Percentiles rank a stretch among this genome's conserved stretches.
Conservation (phyloP, 2,113 vertebrate genomes). For the Campylomormyrus numenius region DNA sequence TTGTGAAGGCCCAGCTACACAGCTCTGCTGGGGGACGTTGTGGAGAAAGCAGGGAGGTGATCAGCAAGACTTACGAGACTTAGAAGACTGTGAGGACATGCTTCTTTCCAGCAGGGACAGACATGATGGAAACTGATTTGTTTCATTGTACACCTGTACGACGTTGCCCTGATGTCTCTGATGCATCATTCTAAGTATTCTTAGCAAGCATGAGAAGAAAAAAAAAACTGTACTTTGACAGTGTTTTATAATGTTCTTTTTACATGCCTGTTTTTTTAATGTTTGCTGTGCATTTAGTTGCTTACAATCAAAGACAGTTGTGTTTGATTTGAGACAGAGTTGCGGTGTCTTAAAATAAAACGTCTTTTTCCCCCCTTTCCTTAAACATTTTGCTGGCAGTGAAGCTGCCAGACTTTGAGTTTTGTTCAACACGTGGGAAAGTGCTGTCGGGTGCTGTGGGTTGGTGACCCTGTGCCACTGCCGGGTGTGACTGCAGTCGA, state of each 20-base stretch:
- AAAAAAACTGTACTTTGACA: background rate
- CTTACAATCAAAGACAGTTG: background rate
- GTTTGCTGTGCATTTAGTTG: background rate
- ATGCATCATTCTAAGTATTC: conserved; percentile 9
- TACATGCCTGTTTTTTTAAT: background rate
- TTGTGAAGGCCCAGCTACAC: background rate
- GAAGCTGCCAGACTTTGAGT: background rate
- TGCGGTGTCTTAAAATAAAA: conserved; percentile 8
- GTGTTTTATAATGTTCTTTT: conserved; percentile 9
- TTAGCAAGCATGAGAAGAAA: background rate
- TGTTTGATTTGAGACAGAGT: background rate
- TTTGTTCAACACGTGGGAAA: background rate
- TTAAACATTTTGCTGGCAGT: background rate
- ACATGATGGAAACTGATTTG: background rate
- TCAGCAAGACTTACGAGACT: background rate
- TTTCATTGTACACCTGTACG: background rate
- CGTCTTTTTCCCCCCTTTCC: background rate
- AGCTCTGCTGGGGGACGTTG: background rate
- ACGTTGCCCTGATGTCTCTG: background rate
- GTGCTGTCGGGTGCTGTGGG: background rate
- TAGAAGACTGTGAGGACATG: background rate
- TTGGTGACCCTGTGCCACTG: background rate
- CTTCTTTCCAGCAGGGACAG: background rate
- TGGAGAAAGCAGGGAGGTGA: background rate
- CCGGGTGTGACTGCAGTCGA: background rate